A percentile compares a stretch with the other conserved stretches of the same genome.
Evolutionary conservation across 2,888 invertebrate genomes (phyloP).

Genomic region (Dicyrtomina minuta): DNA sequence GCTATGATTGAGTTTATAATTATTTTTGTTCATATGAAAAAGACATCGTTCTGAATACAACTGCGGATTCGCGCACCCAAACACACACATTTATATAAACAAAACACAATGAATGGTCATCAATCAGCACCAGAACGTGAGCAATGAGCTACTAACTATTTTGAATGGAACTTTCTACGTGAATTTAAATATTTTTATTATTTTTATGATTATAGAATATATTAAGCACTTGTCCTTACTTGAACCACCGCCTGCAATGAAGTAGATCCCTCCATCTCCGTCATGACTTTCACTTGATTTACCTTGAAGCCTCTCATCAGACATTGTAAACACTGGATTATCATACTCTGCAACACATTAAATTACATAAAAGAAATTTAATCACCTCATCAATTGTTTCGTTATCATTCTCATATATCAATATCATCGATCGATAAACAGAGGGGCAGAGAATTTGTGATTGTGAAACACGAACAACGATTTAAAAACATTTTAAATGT

Average conservation of each 20-base stretch:
- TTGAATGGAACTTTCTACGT: background rate
- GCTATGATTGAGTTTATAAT: too few species aligned
- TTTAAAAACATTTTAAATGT: background rate
- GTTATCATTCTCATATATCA: too few species aligned
- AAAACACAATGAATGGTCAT: background rate
- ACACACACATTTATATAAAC: background rate
- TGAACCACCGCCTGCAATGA: constrained; percentile 78
- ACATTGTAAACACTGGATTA: constrained; percentile 51
- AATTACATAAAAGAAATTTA: constrained; percentile 3
- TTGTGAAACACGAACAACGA: background rate
- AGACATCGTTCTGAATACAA: too few species aligned
- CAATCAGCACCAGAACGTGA: background rate
- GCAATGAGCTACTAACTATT: background rate
- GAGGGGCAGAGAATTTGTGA: too few species aligned
- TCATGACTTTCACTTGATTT: constrained; percentile 36
- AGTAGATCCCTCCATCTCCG: constrained; percentile 80
- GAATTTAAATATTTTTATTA: constrained; percentile 3
- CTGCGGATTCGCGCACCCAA: too few species aligned
- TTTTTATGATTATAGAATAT: background rate
- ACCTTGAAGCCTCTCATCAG: constrained; percentile 50
- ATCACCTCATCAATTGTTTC: too few species aligned
- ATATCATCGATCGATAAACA: background rate
- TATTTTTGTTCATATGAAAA: too few species aligned
- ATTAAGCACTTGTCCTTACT: constrained; percentile 63
- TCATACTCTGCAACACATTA: constrained; percentile 49